Conservation (phyloP, 2,888 invertebrate genomes). For the Dasypolia templi region DNA sequence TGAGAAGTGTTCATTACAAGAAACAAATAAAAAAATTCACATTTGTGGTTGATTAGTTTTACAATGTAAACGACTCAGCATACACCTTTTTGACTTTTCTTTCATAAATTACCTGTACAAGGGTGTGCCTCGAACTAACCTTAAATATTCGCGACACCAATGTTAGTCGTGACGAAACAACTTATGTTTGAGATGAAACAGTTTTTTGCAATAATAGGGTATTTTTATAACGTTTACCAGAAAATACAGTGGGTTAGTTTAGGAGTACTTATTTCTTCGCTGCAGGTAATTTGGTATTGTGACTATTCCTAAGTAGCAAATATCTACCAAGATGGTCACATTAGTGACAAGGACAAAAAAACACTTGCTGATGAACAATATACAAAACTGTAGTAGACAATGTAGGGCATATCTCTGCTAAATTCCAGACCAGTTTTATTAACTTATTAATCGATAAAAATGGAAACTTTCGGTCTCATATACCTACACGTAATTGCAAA, state of each 20-base stretch:
- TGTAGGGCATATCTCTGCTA: too few relatives aligned
- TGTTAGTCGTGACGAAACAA: conserved; percentile 18
- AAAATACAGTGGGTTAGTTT: not conserved
- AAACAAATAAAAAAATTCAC: conserved; percentile 12
- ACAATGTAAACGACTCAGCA: conserved; percentile 29
- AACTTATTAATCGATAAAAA: not conserved
- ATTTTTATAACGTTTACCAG: not conserved
- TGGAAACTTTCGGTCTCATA: not conserved
- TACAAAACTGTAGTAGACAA: too few relatives aligned
- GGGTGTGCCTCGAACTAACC: not conserved
- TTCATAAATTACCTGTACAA: conserved; percentile 15
- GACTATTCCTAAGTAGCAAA: too few relatives aligned
- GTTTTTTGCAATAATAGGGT: not conserved
- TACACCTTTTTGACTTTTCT: conserved; percentile 1
- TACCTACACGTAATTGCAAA: not conserved
- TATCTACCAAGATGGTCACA: too few relatives aligned
- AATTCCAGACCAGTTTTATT: not conserved
- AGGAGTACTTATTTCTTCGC: not conserved
- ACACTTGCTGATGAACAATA: too few relatives aligned
- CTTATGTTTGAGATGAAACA: not conserved
- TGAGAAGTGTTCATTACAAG: conserved; percentile 9
- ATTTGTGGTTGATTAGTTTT: conserved; percentile 17
- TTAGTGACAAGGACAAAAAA: too few relatives aligned
- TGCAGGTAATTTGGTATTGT: too few relatives aligned
- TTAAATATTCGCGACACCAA: conserved; percentile 4